These are phyloP conservation scores for Hirtodrosophila histrioides DNA, from an alignment of 2,888 invertebrate species.

Conservation along the genomic window DNA sequence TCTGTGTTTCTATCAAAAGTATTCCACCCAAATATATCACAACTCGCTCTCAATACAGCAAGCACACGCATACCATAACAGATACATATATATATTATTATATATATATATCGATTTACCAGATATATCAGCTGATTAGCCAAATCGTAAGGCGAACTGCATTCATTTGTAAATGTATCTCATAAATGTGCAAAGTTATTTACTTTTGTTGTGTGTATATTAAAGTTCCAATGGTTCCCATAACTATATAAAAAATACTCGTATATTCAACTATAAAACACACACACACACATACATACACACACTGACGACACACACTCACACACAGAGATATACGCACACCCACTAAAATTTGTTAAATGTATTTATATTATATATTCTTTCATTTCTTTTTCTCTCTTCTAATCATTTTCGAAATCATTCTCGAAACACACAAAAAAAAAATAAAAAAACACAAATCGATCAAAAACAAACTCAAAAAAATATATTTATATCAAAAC, in stretches of 20 bases:
- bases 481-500: slow-evolving; percentile 15
- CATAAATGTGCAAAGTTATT: slow-evolving; percentile 38
- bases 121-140: slow-evolving; percentile 6
- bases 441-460: slow-evolving; percentile 17
- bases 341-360: slow-evolving; percentile 80
- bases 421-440: slow-evolving; percentile 69
- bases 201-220: slow-evolving; percentile 35
- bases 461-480: slow-evolving; percentile 16
- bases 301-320: slow-evolving; percentile 12
- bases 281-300: slow-evolving; percentile 29
- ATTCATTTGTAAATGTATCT: slow-evolving; percentile 32
- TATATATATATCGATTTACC: slow-evolving; percentile 19
- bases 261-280: slow-evolving; percentile 25
- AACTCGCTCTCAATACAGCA: slow-evolving; percentile 27
- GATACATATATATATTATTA: slow-evolving; percentile 1
- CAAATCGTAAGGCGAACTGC: too few relatives aligned
- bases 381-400: slow-evolving; percentile 83
- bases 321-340: slow-evolving; percentile 45
- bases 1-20: slow-evolving; percentile 34
- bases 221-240: slow-evolving; percentile 34
- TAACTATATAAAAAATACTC: slow-evolving; percentile 16
- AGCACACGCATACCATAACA: slow-evolving; percentile 41
- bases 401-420: slow-evolving; percentile 81
- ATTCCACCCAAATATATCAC: slow-evolving; percentile 24
- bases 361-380: slow-evolving; percentile 83